Evolutionary conservation across 1,140 invertebrate species (phyloP).

Genomic region (Drosophila dunni): DNA sequence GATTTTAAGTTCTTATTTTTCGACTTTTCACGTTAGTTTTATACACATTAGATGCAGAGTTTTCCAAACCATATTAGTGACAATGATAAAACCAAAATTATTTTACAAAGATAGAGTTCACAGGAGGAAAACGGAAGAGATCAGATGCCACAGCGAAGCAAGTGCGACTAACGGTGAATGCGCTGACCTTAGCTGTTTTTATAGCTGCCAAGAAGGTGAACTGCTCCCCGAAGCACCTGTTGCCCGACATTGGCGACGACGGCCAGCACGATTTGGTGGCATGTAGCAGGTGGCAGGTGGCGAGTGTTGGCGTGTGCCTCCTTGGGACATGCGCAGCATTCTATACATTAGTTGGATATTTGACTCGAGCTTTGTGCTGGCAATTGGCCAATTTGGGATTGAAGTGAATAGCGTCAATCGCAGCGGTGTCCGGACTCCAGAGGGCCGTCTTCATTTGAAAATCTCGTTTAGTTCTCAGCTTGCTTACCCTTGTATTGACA

Average conservation of each 20-base stretch:
- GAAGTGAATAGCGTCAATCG: constrained; percentile 9
- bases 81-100: not conserved
- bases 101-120: not conserved
- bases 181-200: constrained; percentile 50
- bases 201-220: constrained; percentile 42
- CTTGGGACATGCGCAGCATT: constrained; percentile 65
- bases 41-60: constrained; percentile 24
- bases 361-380: constrained; percentile 39
- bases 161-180: constrained; percentile 50
- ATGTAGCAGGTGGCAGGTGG: not conserved
- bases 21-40: constrained; percentile 21
- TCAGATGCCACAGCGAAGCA: constrained; percentile 17
- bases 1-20: constrained; percentile 14
- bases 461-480: constrained; percentile 12
- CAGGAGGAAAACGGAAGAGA: not conserved
- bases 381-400: constrained; percentile 34
- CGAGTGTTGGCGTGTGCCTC: not conserved
- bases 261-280: not conserved
- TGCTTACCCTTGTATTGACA: constrained; percentile 35
- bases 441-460: constrained; percentile 20
- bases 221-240: constrained; percentile 58
- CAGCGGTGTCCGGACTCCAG: constrained; percentile 29
- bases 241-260: constrained; percentile 36
- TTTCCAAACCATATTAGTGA: constrained; percentile 19
- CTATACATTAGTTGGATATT: constrained; percentile 30